Evolutionary conservation across 2,888 invertebrate genomes (phyloP).

Genomic region (Yponomeuta malinellus): DNA sequence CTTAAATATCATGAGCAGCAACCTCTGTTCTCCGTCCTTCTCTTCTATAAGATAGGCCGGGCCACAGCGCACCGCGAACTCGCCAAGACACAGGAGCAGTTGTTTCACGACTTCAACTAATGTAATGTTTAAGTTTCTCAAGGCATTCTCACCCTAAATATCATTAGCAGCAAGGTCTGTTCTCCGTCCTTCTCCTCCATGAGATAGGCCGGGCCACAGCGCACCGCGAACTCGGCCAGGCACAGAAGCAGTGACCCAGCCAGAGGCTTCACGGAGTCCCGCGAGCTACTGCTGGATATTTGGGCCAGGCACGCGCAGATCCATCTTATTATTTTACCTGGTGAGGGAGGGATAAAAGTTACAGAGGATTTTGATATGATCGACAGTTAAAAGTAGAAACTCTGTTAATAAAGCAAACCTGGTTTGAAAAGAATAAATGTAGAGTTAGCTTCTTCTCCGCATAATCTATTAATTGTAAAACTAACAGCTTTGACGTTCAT

Average conservation of each 20-base stretch:
- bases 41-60: conserved; percentile 77
- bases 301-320: conserved; percentile 71
- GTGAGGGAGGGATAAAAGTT: conserved; percentile 15
- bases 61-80: conserved; percentile 94
- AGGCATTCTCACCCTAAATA: conserved; percentile 78
- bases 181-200: conserved; percentile 70
- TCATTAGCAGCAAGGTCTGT: conserved; percentile 76
- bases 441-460: too few relatives aligned
- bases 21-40: conserved; percentile 58
- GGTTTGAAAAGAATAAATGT: too few relatives aligned
- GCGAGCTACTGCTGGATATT: conserved; percentile 68
- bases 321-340: conserved; percentile 75
- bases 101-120: conserved; percentile 35
- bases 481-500: too few relatives aligned
- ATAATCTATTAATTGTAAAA: too few relatives aligned
- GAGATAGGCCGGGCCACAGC: conserved; percentile 81
- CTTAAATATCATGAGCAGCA: conserved; percentile 57
- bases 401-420: too few relatives aligned
- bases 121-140: background rate
- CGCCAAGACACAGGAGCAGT: conserved; percentile 91
- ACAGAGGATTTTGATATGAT: too few relatives aligned
- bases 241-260: conserved; percentile 90
- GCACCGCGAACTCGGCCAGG: conserved; percentile 95
- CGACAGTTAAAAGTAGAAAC: too few relatives aligned
- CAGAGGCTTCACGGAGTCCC: conserved; percentile 79